Evolutionary conservation across 1,140 invertebrate genomes (phyloP).

Genomic region (Panagrolaimus sp.): DNA sequence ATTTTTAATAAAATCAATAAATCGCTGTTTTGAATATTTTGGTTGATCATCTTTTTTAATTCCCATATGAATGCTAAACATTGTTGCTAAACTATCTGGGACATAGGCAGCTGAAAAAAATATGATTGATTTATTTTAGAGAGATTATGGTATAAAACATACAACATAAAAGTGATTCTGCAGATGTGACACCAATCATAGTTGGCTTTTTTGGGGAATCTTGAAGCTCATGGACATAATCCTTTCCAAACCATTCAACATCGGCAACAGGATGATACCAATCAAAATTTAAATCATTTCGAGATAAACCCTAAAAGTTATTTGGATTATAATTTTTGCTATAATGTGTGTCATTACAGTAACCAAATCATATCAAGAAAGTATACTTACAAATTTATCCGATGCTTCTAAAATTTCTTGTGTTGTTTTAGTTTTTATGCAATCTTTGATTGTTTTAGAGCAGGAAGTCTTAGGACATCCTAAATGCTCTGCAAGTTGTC

Average conservation of each 20-base stretch:
- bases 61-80: conserved; percentile 16
- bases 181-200: conserved; percentile 5
- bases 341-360: conserved; percentile 24
- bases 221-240: conserved; percentile 3
- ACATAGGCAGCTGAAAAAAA: conserved; percentile 31
- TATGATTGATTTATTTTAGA: conserved; percentile 18
- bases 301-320: conserved; percentile 32
- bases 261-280: conserved; percentile 5
- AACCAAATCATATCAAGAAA: too few species aligned
- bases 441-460: conserved; percentile 26
- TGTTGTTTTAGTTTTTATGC: conserved; percentile 26
- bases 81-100: conserved; percentile 24
- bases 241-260: neutral
- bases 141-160: neutral
- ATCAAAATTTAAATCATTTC: conserved; percentile 27
- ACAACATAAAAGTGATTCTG: conserved; percentile 3
- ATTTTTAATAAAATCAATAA: conserved; percentile 26
- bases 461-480: conserved; percentile 21
- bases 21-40: conserved; percentile 23
- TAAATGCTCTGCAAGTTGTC: conserved; percentile 22
- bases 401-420: conserved; percentile 27
- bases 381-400: conserved; percentile 16
- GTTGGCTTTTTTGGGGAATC: neutral
- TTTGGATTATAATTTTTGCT: neutral
- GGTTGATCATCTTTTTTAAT: conserved; percentile 19